Conservation (phyloP, 1,140 invertebrate species). For the Agrypnia vestita region DNA sequence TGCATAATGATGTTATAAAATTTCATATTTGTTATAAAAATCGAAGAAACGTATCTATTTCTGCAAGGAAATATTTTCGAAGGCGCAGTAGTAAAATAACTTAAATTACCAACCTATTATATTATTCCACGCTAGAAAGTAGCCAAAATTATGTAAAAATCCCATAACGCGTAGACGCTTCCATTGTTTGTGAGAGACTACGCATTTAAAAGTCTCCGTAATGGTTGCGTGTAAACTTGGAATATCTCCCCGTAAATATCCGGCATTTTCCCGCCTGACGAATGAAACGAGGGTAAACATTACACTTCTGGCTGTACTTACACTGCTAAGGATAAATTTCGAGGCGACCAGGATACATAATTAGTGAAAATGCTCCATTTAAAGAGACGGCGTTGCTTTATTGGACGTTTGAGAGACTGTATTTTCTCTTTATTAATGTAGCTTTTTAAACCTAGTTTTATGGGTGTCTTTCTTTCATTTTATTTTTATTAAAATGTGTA, state of each 20-base stretch:
- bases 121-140: no score
- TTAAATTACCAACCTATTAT: no score
- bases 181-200: conserved; percentile 12
- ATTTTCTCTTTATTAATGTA: conserved; percentile 22
- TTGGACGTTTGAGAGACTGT: conserved; percentile 23
- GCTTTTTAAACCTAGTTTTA: not conserved
- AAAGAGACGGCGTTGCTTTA: conserved; percentile 37
- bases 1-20: no score
- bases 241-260: conserved; percentile 12
- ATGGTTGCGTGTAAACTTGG: conserved; percentile 21
- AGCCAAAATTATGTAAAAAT: not conserved
- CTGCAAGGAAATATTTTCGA: no score
- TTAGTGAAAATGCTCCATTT: conserved; percentile 36
- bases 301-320: not conserved
- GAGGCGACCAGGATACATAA: conserved; percentile 27
- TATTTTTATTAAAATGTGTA: not conserved
- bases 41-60: no score
- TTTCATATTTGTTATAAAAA: no score
- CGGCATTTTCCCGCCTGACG: not conserved
- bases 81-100: no score
- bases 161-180: not conserved
- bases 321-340: conserved; percentile 30
- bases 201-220: conserved; percentile 31
- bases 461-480: not conserved
- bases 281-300: conserved; percentile 33